phyloP scores from a whole-genome alignment of 2,888 invertebrate genomes.

The Tinea semifulvella region DNA sequence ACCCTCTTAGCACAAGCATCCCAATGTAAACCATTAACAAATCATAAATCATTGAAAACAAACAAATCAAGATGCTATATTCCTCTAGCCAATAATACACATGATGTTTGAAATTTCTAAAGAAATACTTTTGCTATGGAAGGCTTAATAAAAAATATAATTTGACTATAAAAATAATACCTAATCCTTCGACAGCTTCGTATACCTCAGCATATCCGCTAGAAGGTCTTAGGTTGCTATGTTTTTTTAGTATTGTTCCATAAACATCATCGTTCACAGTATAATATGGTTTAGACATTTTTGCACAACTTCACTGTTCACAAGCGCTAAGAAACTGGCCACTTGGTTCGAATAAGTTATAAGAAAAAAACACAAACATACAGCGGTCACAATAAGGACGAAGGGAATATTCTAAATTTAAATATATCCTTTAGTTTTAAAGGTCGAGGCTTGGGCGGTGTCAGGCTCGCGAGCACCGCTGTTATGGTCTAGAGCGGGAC shows the following conservation, averaged over 20 bases:
- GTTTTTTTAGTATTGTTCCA: conserved; percentile 50
- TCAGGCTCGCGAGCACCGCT: conserved; percentile 55
- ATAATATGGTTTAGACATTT: conserved; percentile 46
- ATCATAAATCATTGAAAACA: neutral
- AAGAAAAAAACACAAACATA: conserved; percentile 31
- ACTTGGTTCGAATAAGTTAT: conserved; percentile 27
- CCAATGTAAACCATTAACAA: neutral
- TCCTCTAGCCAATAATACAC: too few species aligned
- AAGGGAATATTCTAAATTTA: conserved; percentile 56
- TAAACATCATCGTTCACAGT: conserved; percentile 58
- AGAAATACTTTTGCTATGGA: too few species aligned
- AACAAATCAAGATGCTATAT: conserved; percentile 1
- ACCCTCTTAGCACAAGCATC: neutral
- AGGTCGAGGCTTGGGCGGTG: conserved; percentile 18
- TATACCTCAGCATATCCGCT: conserved; percentile 44
- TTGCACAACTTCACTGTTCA: too few species aligned
- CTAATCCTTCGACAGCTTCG: conserved; percentile 51
- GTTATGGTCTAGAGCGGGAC: conserved; percentile 58
- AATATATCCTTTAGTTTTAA: conserved; percentile 43
- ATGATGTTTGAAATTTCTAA: too few species aligned
- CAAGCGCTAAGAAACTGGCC: conserved; percentile 32
- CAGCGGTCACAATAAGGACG: conserved; percentile 37
- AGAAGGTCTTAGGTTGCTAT: conserved; percentile 32
- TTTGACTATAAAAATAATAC: conserved; percentile 30
- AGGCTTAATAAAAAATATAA: too few species aligned